Evolutionary conservation across 1,140 invertebrate genomes (phyloP).

Genomic region (Diuraphis noxia): DNA sequence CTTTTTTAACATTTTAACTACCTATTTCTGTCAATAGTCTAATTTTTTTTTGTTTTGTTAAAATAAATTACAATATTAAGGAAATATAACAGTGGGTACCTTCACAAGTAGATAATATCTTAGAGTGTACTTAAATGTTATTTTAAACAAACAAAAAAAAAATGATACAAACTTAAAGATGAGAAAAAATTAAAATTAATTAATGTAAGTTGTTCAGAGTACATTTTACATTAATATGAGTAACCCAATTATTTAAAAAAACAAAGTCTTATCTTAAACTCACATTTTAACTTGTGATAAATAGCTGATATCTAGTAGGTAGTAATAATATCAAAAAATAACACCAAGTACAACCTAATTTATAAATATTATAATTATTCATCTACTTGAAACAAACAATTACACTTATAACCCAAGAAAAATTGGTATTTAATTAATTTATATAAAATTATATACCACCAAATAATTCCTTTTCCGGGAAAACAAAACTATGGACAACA

Average conservation of each 20-base stretch:
- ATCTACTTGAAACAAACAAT: conserved; percentile 39
- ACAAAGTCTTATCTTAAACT: background rate
- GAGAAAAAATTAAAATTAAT: background rate
- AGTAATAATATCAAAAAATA: background rate
- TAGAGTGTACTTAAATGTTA: background rate
- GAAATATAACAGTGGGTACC: background rate
- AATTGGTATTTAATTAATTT: conserved; percentile 1
- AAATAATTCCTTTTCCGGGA: background rate
- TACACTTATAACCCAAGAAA: conserved; percentile 37
- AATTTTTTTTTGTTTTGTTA: background rate
- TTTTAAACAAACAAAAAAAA: background rate
- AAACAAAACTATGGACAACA: conserved; percentile 31
- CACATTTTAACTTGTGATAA: background rate
- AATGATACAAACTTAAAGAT: background rate
- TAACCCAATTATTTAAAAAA: background rate
- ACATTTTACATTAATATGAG: background rate
- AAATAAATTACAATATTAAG: conserved; percentile 12
- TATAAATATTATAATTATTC: conserved; percentile 8
- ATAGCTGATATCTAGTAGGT: background rate
- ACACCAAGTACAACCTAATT: conserved; percentile 18
- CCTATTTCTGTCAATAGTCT: background rate
- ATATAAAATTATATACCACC: conserved; percentile 1
- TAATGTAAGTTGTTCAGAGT: too few species aligned
- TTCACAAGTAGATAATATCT: background rate
- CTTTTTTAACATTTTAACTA: background rate